Base-by-base conservation (phyloP, 1,140 invertebrate species). In the Pinna nobilis region DNA sequence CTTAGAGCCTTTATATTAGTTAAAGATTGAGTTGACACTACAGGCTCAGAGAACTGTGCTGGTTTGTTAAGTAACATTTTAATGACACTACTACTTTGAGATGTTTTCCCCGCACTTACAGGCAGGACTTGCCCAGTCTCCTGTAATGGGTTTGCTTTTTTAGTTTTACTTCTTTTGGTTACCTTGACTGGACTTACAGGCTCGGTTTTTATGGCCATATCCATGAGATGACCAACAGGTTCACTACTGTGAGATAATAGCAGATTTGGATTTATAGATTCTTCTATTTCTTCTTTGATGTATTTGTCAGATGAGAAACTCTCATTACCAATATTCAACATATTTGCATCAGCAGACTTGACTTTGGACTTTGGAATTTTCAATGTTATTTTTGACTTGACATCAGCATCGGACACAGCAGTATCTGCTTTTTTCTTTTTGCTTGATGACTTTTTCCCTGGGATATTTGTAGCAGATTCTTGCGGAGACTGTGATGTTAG, bases 61-160 rank as follows among this genome's bases (percentile, higher is more conserved):
- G 73, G 73, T 23, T 60, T 75, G 44, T 70, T 75, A 18, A 75
- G 23, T 39, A 75, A 60, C 73, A 75, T 75, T 70, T 75, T 75
- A 32, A 75, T 75, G 5, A 75, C 73, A 65, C 73, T 75, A 32
- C 53, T 63, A 53, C 49, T 67, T 23, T 67, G 64, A 4, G 30
- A 18, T n/a, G 9, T n/a, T 44, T 44, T 44, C 39, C 39, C 39
- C 9, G 39, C 9, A 11, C 44, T 37, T 41, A 33, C 59, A 9
- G 59, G 32, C 59, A 41, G 33, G 55, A 30, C 37, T 59, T 30
- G 28, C 6, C 28, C 55, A 59, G 55, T 30, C 23, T 33, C 59
- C 39, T 51, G 51, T 71, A 32, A 64, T 41, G 18, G 35, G 41
- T 63, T 47, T 23, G 39, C 30, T 64, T 71, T 64, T 32, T 64